Conservation (phyloP, 2,888 invertebrate species). For the Orthonevra nobilis region DNA sequence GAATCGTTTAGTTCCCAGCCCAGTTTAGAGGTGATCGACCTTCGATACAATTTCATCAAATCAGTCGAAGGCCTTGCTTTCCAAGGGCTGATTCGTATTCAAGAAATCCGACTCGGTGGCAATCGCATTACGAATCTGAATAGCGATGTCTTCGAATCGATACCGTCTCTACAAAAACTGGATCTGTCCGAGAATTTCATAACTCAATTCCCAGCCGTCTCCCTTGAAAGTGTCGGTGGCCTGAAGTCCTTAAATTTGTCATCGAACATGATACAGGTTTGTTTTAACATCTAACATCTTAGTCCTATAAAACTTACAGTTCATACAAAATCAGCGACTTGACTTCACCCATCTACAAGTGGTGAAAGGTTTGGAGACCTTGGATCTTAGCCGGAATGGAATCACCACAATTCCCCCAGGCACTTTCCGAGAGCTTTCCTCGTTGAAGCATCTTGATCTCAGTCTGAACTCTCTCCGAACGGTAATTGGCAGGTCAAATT, state of each 20-base stretch:
- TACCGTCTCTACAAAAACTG: conserved; percentile 87
- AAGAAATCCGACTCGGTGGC: conserved; percentile 86
- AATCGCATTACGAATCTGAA: conserved; percentile 91
- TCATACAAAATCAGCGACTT: too few species aligned
- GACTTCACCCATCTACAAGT: conserved; percentile 87
- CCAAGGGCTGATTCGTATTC: conserved; percentile 84
- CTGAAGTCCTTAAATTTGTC: conserved; percentile 89
- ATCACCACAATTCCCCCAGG: conserved; percentile 90
- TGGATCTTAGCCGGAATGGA: conserved; percentile 92
- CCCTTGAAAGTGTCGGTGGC: conserved; percentile 85
- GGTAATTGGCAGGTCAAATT: too few species aligned
- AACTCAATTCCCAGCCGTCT: conserved; percentile 88
- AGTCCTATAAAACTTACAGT: too few species aligned
- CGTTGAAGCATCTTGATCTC: conserved; percentile 88
- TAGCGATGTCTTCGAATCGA: conserved; percentile 89
- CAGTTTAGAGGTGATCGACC: conserved; percentile 87
- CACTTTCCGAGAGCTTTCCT: conserved; percentile 88
- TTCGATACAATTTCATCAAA: conserved; percentile 89
- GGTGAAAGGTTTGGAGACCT: conserved; percentile 85
- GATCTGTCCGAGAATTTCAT: conserved; percentile 94
- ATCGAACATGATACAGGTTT: conserved; percentile 91
- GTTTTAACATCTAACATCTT: conserved; percentile 63
- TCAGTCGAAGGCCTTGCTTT: conserved; percentile 89
- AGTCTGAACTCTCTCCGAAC: conserved; percentile 93
- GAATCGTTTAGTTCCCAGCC: conserved; percentile 87